Evolutionary conservation across 2,888 invertebrate species (phyloP), one percentile per base, ranked within the genome.

Genomic region (Hypomecis atomaria): DNA sequence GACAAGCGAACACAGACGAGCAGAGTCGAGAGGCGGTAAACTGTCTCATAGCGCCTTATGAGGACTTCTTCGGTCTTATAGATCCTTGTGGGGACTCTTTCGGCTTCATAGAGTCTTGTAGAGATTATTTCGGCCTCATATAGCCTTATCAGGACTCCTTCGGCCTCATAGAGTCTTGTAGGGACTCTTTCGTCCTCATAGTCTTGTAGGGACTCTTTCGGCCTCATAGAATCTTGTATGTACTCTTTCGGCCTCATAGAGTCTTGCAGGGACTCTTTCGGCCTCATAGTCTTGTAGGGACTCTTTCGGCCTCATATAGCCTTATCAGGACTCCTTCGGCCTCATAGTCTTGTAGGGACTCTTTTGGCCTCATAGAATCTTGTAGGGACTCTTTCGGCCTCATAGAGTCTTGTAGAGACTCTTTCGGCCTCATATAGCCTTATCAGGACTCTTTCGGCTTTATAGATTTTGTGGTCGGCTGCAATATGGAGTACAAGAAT

Each of bases 401-500:
- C 23, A 23, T 23, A 23, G 23, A 1, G 23, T 3, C 3, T 23
- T 23, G 3, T 23, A 23, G 23, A 3, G 23, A 23, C 23, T 23
- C 23, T 3, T 23, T 23, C 23, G 23, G 23, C 23, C 23, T 23
- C 23, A 23, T 23, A 23, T 1, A 23, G 23, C n/a, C n/a, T n/a
- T n/a, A n/a, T n/a, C n/a, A 92, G 69, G 95, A 96, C 82, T 96
- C 97, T 71, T 97, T 97, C 82, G 96, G 96, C 82, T 93, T 98
- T 76, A 95, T 98, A 38, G 96, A 96, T 79, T 95, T 96, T 69
- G 96, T 98, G 5, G 96, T 97, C 71, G 96, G 96, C 43, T 95
- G 96, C 81, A 96, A 97, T 86, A 94, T 96, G 87, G 97, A 97
- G 85, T 96, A 96, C 85, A 97, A 98, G 86, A 97, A 97, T 87